phyloP scores from a whole-genome alignment of 2,888 invertebrate genomes.

The Tortricodes alternella region DNA sequence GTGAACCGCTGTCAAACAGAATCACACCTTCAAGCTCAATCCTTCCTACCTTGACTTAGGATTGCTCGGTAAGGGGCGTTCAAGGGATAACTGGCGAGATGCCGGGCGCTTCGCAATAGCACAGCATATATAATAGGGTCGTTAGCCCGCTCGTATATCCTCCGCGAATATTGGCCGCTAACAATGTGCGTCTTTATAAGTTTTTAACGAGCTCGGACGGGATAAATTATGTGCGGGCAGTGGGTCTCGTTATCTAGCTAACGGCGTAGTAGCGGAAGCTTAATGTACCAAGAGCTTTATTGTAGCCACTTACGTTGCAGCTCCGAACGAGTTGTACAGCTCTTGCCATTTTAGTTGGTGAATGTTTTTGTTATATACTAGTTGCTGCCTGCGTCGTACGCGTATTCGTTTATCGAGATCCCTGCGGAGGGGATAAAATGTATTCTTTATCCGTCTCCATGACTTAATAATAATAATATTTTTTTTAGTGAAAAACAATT shows the following conservation, averaged over 20 bases:
- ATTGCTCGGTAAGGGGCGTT: neutral
- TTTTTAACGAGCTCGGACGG: conserved; percentile 82
- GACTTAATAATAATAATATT: too few species aligned
- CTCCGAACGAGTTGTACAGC: conserved; percentile 25
- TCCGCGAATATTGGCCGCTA: conserved; percentile 80
- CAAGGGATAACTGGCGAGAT: neutral
- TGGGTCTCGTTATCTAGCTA: conserved; percentile 81
- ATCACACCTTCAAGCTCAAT: too few species aligned
- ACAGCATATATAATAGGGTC: too few species aligned
- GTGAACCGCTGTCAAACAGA: too few species aligned
- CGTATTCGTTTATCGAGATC: too few species aligned
- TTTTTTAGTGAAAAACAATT: too few species aligned
- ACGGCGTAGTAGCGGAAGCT: conserved; percentile 79
- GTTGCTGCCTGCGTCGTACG: too few species aligned
- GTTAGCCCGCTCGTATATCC: conserved; percentile 74
- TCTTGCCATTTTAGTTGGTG: conserved; percentile 22
- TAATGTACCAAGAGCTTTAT: conserved; percentile 82
- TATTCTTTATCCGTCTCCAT: too few species aligned
- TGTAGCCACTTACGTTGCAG: conserved; percentile 75
- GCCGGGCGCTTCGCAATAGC: too few species aligned
- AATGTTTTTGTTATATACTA: neutral
- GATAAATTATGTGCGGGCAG: conserved; percentile 81
- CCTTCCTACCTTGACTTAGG: neutral
- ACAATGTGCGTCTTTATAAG: conserved; percentile 83
- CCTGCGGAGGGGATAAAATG: too few species aligned